phyloP scores from a whole-genome alignment of 23 tunicate species.

The Halocynthia roretzi region DNA sequence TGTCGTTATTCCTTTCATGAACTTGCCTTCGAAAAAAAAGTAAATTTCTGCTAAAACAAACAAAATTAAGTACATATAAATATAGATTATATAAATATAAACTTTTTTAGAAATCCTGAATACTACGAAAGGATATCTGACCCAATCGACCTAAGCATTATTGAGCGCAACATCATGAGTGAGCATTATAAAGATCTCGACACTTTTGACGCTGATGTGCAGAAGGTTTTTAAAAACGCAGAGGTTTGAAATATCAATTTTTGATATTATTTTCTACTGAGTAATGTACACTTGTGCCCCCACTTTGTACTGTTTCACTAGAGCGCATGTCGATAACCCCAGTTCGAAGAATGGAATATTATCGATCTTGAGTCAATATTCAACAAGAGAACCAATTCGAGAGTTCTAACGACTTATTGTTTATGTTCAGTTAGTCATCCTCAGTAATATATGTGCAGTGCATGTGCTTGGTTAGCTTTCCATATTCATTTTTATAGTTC shows the following conservation, averaged over 20 bases:
- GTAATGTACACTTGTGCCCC: no score
- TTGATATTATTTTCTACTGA: no score
- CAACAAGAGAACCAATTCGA: no score
- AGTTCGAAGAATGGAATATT: no score
- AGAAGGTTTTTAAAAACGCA: conserved; percentile 64
- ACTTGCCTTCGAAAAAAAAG: conserved; percentile 64
- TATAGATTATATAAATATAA: background rate
- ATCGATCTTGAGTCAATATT: no score
- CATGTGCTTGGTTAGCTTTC: no score
- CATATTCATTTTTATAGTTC: no score
- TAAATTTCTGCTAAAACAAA: conserved; percentile 10
- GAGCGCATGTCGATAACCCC: no score
- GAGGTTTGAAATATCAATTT: conserved; percentile 30
- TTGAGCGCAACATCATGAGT: conserved; percentile 57
- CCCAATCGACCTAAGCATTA: conserved; percentile 62
- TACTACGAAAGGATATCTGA: conserved; percentile 49
- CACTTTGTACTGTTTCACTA: no score
- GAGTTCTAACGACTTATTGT: no score
- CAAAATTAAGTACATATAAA: background rate
- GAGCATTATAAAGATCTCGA: conserved; percentile 62
- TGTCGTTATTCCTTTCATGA: conserved; percentile 80
- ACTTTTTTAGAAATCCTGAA: conserved; percentile 35
- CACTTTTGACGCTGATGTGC: conserved; percentile 52
- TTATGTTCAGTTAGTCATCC: no score
- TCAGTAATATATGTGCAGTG: no score